Conservation (phyloP, 2,113 vertebrate species). For the Copsychus sechellarum region DNA sequence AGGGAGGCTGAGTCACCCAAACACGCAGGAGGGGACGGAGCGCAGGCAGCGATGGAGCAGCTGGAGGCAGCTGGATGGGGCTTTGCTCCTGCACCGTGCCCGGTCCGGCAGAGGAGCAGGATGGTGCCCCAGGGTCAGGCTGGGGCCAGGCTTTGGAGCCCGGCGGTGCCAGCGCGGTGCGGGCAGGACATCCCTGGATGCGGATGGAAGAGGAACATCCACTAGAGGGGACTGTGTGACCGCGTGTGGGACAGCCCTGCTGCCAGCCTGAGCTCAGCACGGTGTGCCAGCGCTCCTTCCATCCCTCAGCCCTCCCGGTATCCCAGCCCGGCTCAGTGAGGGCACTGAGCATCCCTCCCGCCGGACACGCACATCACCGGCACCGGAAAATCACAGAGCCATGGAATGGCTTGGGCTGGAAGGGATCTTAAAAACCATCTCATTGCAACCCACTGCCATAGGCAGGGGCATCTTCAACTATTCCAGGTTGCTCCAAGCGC, state of each 20-base stretch:
- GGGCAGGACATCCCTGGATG: neutral
- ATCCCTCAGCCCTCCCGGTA: neutral
- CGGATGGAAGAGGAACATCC: neutral
- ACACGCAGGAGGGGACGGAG: neutral
- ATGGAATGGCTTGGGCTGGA: neutral
- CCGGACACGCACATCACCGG: neutral
- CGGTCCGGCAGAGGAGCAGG: fast-evolving
- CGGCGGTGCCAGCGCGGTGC: fast-evolving
- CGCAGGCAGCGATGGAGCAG: neutral
- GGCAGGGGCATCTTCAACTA: neutral
- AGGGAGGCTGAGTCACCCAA: neutral
- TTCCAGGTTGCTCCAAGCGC: neutral
- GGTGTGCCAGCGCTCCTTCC: neutral
- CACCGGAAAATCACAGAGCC: neutral
- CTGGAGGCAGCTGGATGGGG: neutral
- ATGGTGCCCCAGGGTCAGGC: neutral
- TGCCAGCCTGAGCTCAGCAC: neutral
- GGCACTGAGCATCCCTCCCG: neutral
- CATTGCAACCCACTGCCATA: neutral
- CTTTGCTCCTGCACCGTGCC: neutral
- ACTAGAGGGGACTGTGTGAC: conserved; percentile 62
- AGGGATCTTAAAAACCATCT: neutral
- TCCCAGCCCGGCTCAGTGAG: neutral
- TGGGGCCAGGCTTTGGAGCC: neutral
- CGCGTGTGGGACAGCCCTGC: neutral